phyloP scores from a whole-genome alignment of 1,140 invertebrate genomes.

The Bombyx mandarina region DNA sequence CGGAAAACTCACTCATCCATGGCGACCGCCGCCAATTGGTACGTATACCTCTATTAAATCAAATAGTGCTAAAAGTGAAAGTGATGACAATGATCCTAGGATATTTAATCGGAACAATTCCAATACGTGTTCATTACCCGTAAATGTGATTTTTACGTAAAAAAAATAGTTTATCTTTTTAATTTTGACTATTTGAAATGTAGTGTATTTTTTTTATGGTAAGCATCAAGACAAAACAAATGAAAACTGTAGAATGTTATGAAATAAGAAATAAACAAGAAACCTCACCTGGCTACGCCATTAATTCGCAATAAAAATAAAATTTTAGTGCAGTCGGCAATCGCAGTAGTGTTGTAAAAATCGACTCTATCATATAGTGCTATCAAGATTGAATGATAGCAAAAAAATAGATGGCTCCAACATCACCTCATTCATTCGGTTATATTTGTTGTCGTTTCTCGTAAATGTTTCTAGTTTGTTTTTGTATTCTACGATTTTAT shows the following conservation, averaged over 20 bases:
- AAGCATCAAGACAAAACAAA: constrained; percentile 66
- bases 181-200: constrained; percentile 64
- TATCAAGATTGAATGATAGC: too few species aligned
- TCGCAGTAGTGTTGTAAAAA: constrained; percentile 28
- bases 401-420: too few species aligned
- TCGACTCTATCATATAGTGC: constrained; percentile 1
- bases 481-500: too few species aligned
- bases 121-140: constrained; percentile 70
- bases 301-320: constrained; percentile 71
- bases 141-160: constrained; percentile 58
- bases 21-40: constrained; percentile 45
- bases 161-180: constrained; percentile 54
- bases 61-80: constrained; percentile 66
- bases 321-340: constrained; percentile 9
- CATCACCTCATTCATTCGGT: too few species aligned
- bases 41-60: constrained; percentile 50
- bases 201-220: constrained; percentile 60
- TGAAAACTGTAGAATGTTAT: constrained; percentile 63
- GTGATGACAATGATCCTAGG: constrained; percentile 69
- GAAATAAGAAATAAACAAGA: constrained; percentile 69
- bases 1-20: constrained; percentile 64
- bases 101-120: constrained; percentile 68
- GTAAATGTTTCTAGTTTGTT: too few species aligned
- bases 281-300: constrained; percentile 70
- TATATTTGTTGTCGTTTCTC: too few species aligned